Base-by-base conservation (phyloP, 1,140 invertebrate species). In the Bombus superbus region DNA sequence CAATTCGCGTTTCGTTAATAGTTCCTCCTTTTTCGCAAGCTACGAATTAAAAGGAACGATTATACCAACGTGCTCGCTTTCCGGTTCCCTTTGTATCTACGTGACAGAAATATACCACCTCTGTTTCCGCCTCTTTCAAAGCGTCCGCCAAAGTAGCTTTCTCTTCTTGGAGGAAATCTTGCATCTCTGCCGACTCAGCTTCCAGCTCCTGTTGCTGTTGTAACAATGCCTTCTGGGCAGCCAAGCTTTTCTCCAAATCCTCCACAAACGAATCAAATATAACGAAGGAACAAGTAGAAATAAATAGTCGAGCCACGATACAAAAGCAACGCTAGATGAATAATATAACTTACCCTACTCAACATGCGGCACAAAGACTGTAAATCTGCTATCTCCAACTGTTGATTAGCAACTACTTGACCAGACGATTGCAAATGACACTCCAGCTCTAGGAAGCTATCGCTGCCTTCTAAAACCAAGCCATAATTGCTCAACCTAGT, bases 111-210 rank as follows among this genome's bases (percentile, higher is more conserved):
- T 68, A 28, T 88, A 28, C 47, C 86, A 97, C 96, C 92, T 98
- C 97, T 1, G 91, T 90, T 94, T 98, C 98, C 13, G 97, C 94
- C 83, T 98, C 98, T 44, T 97, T 96, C 38, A 98, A 94, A 1
- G 97, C 97, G 90, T 98, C 97, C 28, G 95, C 95, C 81, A 98
- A 93, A 3, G 97, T 96, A 2, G 96, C 95, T 93, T 98, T 98
- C 92, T 98, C 97, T 72, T 97, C 96, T 93, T 97, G 97, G 82
- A 98, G 95, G 86, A 98, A 98, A 85, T 98, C 97, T 92, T 97
- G 96, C 90, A 98, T 94, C 92, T 98, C 97, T 6, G 96, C 95
- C 13, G 97, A 96, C 90, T 98, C 97, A 9, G 95, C 95, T 91
- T 98, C 97, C 4, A 96, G 93, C 90, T 97, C 97, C 75, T 97